Conservation (phyloP, 2,113 vertebrate species). For the Vombatus ursinus region DNA sequence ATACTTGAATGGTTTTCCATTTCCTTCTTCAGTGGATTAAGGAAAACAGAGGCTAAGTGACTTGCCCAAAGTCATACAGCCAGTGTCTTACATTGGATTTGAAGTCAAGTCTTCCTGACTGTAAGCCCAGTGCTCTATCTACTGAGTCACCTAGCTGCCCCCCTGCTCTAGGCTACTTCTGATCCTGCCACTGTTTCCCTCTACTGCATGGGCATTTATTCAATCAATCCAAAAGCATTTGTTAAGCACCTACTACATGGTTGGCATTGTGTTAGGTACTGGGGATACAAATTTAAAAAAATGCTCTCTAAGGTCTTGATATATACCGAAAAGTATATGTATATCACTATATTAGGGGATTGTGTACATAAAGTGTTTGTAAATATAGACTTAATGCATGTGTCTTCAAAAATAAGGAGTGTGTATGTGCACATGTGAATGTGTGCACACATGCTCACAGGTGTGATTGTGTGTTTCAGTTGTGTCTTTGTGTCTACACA, state of each 20-base stretch:
- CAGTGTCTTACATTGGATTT: neutral
- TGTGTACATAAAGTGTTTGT: neutral
- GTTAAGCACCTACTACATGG: neutral
- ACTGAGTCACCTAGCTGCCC: neutral
- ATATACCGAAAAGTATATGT: neutral
- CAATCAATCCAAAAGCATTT: neutral
- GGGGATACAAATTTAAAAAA: neutral
- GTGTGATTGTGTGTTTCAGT: neutral
- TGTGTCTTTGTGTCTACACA: neutral
- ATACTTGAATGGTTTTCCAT: neutral
- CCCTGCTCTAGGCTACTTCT: neutral
- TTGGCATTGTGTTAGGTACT: neutral
- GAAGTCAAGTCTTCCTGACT: neutral
- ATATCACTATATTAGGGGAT: neutral
- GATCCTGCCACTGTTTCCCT: neutral
- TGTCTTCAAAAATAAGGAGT: neutral
- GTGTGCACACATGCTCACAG: neutral
- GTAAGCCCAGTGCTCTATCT: neutral
- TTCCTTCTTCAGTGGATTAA: neutral
- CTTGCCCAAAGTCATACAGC: neutral
- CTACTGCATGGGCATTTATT: neutral
- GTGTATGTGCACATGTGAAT: neutral
- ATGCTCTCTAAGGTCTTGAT: neutral
- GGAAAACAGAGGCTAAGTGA: neutral
- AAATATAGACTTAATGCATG: neutral